Conservation (phyloP, 2,797 vertebrate species). For the Nothura maculosa region DNA sequence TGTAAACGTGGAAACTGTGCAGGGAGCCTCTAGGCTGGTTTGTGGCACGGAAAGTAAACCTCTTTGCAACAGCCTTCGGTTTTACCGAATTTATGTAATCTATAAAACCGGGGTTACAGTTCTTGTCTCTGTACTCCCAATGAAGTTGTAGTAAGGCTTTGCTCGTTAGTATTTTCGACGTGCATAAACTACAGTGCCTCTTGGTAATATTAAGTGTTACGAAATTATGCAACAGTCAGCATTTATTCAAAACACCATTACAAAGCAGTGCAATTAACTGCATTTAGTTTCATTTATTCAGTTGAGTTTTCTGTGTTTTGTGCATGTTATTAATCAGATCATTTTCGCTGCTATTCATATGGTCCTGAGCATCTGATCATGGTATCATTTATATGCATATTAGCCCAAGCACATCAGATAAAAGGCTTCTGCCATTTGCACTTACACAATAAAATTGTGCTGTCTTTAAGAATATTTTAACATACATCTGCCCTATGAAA, state of each 20-base stretch:
- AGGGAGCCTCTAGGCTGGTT: too few species aligned
- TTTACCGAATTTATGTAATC: fast-evolving
- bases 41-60: not conserved
- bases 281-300: not conserved
- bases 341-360: not conserved
- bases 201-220: fast-evolving
- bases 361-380: not conserved
- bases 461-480: not conserved
- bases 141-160: fast-evolving
- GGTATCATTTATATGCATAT: not conserved
- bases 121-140: fast-evolving
- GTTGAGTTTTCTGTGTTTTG: not conserved
- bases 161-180: fast-evolving
- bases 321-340: fast-evolving
- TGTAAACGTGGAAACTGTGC: not conserved
- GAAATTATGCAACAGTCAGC: not conserved
- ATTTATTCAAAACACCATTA: fast-evolving
- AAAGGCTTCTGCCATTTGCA: not conserved
- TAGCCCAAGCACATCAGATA: not conserved
- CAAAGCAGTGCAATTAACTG: fast-evolving
- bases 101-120: fast-evolving
- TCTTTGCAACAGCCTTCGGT: not conserved
- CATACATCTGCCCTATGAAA: not conserved
- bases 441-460: not conserved
- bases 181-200: fast-evolving